Conservation (phyloP, 2,797 vertebrate species). For the Clarias platycephalus region DNA sequence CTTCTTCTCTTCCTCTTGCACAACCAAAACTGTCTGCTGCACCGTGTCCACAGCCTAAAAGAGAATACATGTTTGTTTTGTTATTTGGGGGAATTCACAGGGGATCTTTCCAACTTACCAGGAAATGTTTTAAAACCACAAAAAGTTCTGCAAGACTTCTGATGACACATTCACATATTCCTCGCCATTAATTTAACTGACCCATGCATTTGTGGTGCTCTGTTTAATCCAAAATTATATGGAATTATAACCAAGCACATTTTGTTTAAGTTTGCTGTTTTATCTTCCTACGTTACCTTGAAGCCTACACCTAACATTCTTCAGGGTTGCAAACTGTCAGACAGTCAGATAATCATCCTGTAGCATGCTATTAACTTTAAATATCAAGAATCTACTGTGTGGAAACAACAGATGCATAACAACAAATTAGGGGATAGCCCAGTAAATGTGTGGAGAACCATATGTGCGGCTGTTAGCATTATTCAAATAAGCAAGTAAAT, state of each 20-base stretch:
- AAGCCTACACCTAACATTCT: conserved; percentile 4
- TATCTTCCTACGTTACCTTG: neutral
- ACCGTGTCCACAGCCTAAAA: conserved; percentile 87
- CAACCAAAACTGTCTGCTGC: conserved; percentile 83
- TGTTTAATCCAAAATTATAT: neutral
- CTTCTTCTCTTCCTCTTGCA: conserved; percentile 88
- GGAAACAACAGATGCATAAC: neutral
- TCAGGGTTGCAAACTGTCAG: neutral
- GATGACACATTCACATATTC: neutral
- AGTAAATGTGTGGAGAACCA: neutral
- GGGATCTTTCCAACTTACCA: conserved; percentile 13
- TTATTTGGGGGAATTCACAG: neutral
- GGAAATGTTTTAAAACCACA: neutral
- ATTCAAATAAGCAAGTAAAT: no score
- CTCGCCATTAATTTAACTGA: neutral
- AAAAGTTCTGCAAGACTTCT: neutral
- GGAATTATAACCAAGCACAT: neutral
- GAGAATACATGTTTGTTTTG: neutral
- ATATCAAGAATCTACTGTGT: neutral
- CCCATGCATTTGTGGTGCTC: neutral
- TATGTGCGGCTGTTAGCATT: neutral
- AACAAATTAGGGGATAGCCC: neutral
- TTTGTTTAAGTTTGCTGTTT: neutral
- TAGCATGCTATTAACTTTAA: neutral
- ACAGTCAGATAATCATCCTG: neutral